Evolutionary conservation across 2,113 vertebrate species (phyloP), one percentile per base, ranked within the genome.

Genomic region (Eurystomus gularis): DNA sequence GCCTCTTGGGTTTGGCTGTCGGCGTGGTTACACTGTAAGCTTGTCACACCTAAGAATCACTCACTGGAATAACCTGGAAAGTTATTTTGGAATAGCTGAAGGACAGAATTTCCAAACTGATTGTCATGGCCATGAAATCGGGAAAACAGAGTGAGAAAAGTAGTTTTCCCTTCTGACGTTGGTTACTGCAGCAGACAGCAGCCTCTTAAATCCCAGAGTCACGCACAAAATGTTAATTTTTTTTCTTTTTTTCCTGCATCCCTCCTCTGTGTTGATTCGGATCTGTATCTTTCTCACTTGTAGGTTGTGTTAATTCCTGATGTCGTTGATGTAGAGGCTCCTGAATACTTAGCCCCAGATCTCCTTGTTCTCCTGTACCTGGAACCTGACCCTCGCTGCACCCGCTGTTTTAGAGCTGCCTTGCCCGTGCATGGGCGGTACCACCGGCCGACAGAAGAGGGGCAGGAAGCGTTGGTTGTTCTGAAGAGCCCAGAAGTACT

Each of bases 391-490:
- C 66, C 82, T 31, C 77, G 76, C 66, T 97, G 96, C 16, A 42
- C 95, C 11, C 76, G 25, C 39, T 96, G 93, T 31, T 97, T 98
- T 31, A 96, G 87, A 31, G 97, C 98, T 10, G 82, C 94, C 3
- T 82, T 99, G 86, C 99, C 99, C 11, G 70, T 99, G 69, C 99
- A 99, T 7, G 98, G 95, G 4, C 98, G 99, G 6, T 99, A 99
- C 92, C 99, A 99, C 48, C 95, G 97, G 33, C 98, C 99, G 0
- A 97, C 98, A 12, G 68, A 60, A 40, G 68, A 79, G 7, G 93
- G 65, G 4, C 71, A 88, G 35, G 64, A 96, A 62, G 93, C 76
- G 0, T 37, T 46, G 55, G 86, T 98, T 4, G 31, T 97, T 10
- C 83, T 99, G 87, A 88, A 96, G 70, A 96, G 96, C 79, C 99